Conservation (phyloP, 2,797 vertebrate species). For the Anabacerthia variegaticeps region DNA sequence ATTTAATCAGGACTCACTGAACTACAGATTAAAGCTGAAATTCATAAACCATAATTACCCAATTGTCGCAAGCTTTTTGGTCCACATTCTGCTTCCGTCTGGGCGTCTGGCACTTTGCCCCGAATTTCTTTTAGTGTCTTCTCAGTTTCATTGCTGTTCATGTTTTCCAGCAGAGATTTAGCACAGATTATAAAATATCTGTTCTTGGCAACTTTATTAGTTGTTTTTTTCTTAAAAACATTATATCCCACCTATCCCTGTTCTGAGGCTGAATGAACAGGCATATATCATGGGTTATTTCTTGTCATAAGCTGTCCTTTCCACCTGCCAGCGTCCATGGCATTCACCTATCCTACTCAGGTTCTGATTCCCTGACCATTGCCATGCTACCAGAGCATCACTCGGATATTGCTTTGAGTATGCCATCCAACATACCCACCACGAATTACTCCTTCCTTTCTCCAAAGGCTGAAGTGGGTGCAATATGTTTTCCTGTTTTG, state of each 20-base stretch:
- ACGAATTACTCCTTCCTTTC: not conserved
- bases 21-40: slow-evolving; percentile 90
- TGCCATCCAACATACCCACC: not conserved
- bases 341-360: not conserved
- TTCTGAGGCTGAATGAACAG: slow-evolving; percentile 53
- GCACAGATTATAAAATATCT: slow-evolving; percentile 85
- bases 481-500: not conserved
- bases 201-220: slow-evolving; percentile 82
- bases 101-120: slow-evolving; percentile 86
- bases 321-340: not conserved
- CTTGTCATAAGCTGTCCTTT: slow-evolving; percentile 19
- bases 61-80: slow-evolving; percentile 87
- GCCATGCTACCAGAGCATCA: not conserved
- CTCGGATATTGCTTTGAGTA: not conserved
- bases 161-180: slow-evolving; percentile 85
- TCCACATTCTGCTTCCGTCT: slow-evolving; percentile 86
- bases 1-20: slow-evolving; percentile 89
- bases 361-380: not conserved
- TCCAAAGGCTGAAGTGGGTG: not conserved
- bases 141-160: slow-evolving; percentile 84
- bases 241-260: slow-evolving; percentile 55
- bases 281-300: not conserved
- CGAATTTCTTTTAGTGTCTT: slow-evolving; percentile 86
- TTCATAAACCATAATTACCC: slow-evolving; percentile 90
- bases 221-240: slow-evolving; percentile 72